Evolutionary conservation across 2,888 invertebrate genomes (phyloP), one percentile per base, ranked within the genome.

Genomic region (Plusia festucae): DNA sequence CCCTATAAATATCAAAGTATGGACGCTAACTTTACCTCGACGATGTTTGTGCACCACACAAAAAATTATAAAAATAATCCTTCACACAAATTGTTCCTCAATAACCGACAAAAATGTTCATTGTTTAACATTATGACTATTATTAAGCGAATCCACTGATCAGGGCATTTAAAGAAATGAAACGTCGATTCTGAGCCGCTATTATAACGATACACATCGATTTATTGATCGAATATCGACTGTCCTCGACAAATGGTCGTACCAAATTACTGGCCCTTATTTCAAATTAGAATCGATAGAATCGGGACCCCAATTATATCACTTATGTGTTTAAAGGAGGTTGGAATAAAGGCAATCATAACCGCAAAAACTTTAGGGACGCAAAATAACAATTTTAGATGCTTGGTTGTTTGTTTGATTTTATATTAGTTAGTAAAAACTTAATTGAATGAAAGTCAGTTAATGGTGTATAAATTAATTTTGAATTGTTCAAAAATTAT

Each of bases 291-390:
- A 95, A 92, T 91, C 94, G 93, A 94, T 94, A 94, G 93, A 94
- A 91, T 90, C 91, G 87, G 88, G 87, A 93, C 95, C 93, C 90
- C 90, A 94, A 95, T 95, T 94, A 95, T 93, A 94, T 95, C 94
- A 94, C 95, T 95, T 95, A 95, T 94, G 92, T 94, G 95, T 93
- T 95, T 94, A 95, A 91, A 94, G 91, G 89, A 93, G 94, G 95
- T 88, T 91, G 94, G 91, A 91, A 89, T 91, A 66, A 73, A 78
- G 81, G 70, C 70, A 90, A 91, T 93, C 90, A 89, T 90, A 91
- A 91, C 90, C 88, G 88, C 90, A 90, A 92, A 91, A 84, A 74
- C 82, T 82, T 82, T 78, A 81, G 81, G 85, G 84, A 82, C 75
- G 72, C 74, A 73, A 80, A 84, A 85, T 79, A 72, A 70, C 68